Percentiles rank a stretch among this genome's conserved stretches.
Evolutionary conservation across 1,140 invertebrate species (phyloP).

Genomic region (Plectus sambesii): DNA sequence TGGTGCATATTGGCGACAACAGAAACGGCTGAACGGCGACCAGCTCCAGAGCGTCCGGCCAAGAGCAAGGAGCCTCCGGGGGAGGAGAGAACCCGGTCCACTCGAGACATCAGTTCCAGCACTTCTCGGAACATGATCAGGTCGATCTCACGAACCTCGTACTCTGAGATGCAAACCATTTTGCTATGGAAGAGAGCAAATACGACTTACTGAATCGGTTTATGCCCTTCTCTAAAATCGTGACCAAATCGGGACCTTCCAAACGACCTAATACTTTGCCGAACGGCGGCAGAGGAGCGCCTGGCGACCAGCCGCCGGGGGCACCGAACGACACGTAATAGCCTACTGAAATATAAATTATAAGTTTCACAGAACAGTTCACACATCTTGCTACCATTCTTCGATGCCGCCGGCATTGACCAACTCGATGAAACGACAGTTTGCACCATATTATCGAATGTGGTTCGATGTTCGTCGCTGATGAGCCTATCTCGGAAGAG

Average conservation of each 20-base stretch:
- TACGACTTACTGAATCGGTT: slow-evolving; percentile 55
- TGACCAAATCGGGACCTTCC: slow-evolving; percentile 53
- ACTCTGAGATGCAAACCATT: slow-evolving; percentile 19
- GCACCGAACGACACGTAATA: slow-evolving; percentile 29
- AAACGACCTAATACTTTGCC: slow-evolving; percentile 54
- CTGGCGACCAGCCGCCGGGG: slow-evolving; percentile 36
- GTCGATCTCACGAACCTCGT: slow-evolving; percentile 28
- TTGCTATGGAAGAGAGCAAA: neutral
- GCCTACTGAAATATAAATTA: too few species aligned
- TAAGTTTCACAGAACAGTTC: too few species aligned
- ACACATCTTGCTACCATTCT: too few species aligned
- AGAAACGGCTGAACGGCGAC: slow-evolving; percentile 61
- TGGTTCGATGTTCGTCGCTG: slow-evolving; percentile 55
- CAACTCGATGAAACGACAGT: slow-evolving; percentile 35
- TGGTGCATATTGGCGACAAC: slow-evolving; percentile 62
- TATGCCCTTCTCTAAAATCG: slow-evolving; percentile 57
- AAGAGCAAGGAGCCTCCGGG: slow-evolving; percentile 59
- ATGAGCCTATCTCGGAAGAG: slow-evolving; percentile 68
- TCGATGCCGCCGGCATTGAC: slow-evolving; percentile 51
- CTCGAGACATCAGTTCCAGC: slow-evolving; percentile 25
- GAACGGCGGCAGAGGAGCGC: slow-evolving; percentile 48
- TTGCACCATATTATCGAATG: slow-evolving; percentile 58
- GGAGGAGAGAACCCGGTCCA: slow-evolving; percentile 35
- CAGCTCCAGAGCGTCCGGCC: slow-evolving; percentile 63
- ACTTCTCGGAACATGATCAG: slow-evolving; percentile 32